These are phyloP conservation scores for Sebastes wilsoni DNA, from an alignment of 2,797 vertebrate species.

Conservation along the genomic window DNA sequence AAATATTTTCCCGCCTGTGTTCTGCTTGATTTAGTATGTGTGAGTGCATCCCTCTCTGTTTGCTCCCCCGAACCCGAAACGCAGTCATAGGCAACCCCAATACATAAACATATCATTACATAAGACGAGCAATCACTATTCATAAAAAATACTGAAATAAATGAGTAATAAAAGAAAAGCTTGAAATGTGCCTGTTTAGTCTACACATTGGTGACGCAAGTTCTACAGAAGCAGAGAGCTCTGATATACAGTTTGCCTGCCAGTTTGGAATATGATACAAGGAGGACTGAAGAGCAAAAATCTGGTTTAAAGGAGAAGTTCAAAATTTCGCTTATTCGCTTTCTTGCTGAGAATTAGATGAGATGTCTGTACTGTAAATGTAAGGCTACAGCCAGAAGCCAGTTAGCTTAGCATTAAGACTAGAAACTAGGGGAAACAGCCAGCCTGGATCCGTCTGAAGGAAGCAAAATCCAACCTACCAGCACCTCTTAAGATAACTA, in stretches of 20 bases:
- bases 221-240: slow-evolving; percentile 54
- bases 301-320: not conserved
- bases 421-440: not conserved
- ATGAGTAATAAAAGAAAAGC: slow-evolving; percentile 48
- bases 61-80: slow-evolving; percentile 14
- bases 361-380: not conserved
- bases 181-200: slow-evolving; percentile 54
- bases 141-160: slow-evolving; percentile 56
- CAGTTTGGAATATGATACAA: slow-evolving; percentile 50
- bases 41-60: slow-evolving; percentile 16
- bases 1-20: slow-evolving; percentile 24
- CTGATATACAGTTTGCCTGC: slow-evolving; percentile 54
- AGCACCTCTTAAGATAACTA: not conserved
- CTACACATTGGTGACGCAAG: slow-evolving; percentile 45
- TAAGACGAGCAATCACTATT: slow-evolving; percentile 56
- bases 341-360: not conserved
- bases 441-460: not conserved
- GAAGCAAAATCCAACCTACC: not conserved
- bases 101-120: slow-evolving; percentile 57
- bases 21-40: slow-evolving; percentile 24
- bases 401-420: not conserved
- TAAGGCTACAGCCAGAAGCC: not conserved
- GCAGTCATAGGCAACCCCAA: slow-evolving; percentile 43
- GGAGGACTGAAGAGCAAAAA: slow-evolving; percentile 1
- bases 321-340: not conserved